phyloP scores from a whole-genome alignment of 2,113 vertebrate species.

The Leiothrix lutea region DNA sequence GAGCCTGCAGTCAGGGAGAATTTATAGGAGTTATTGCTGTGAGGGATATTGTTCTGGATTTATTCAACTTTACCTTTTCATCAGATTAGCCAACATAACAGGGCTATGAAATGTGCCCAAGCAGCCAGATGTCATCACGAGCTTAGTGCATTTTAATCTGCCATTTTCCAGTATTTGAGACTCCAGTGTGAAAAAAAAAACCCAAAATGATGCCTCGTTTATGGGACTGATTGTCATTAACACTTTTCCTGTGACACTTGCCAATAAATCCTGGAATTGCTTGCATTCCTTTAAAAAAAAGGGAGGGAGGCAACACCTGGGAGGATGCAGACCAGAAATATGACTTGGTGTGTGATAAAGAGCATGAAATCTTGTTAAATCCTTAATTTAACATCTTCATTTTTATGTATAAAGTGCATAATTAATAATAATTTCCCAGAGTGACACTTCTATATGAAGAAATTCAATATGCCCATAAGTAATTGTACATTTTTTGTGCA shows the following conservation, averaged over 20 bases:
- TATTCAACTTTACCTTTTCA: background rate
- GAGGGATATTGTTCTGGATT: background rate
- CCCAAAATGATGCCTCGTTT: background rate
- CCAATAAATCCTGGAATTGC: constrained; percentile 16
- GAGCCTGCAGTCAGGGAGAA: background rate
- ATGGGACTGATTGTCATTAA: constrained; percentile 27
- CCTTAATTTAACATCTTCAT: background rate
- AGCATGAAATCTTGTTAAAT: background rate
- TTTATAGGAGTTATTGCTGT: background rate
- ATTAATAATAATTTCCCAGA: background rate
- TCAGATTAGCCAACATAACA: background rate
- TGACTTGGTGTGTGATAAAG: background rate
- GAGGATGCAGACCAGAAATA: background rate
- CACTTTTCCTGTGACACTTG: constrained; percentile 1
- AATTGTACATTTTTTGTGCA: background rate
- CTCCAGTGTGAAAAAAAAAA: background rate
- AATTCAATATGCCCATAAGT: background rate
- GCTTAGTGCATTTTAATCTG: background rate
- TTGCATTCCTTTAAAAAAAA: constrained; percentile 15
- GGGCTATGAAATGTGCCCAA: background rate
- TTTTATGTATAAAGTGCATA: background rate
- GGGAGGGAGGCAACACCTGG: background rate
- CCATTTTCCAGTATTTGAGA: background rate
- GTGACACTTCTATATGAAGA: background rate
- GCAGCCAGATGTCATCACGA: constrained; percentile 26